These are phyloP conservation scores for Hyperoplus immaculatus DNA, from an alignment of 2,797 vertebrate species.

Conservation along the genomic window DNA sequence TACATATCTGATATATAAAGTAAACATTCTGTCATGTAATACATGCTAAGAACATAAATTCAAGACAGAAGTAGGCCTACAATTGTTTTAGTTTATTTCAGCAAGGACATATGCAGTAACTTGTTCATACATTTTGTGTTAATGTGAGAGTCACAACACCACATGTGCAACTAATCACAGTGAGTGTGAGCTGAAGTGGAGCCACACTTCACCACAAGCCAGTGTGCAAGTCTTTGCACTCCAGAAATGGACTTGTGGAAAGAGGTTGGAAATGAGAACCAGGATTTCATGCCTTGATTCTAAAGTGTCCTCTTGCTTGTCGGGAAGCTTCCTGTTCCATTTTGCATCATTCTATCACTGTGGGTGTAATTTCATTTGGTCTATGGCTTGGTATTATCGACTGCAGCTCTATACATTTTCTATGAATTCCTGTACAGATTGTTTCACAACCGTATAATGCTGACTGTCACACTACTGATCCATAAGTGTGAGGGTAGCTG, in stretches of 20 bases:
- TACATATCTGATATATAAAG: no score
- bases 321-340: neutral
- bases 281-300: neutral
- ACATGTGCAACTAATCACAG: neutral
- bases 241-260: neutral
- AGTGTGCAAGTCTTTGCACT: neutral
- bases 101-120: neutral
- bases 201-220: neutral
- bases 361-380: slow-evolving; percentile 2
- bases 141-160: neutral
- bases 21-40: no score
- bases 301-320: slow-evolving; percentile 17
- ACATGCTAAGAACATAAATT: no score
- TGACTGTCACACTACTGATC: neutral
- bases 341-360: neutral
- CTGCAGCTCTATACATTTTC: neutral
- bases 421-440: neutral
- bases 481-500: neutral
- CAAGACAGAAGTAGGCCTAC: no score
- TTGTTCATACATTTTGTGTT: neutral
- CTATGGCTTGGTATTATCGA: neutral
- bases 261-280: neutral
- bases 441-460: neutral
- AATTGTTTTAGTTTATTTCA: neutral
- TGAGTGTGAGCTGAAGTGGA: slow-evolving; percentile 2